Conservation (phyloP, 2,888 invertebrate species). For the Agriotes lineatus region DNA sequence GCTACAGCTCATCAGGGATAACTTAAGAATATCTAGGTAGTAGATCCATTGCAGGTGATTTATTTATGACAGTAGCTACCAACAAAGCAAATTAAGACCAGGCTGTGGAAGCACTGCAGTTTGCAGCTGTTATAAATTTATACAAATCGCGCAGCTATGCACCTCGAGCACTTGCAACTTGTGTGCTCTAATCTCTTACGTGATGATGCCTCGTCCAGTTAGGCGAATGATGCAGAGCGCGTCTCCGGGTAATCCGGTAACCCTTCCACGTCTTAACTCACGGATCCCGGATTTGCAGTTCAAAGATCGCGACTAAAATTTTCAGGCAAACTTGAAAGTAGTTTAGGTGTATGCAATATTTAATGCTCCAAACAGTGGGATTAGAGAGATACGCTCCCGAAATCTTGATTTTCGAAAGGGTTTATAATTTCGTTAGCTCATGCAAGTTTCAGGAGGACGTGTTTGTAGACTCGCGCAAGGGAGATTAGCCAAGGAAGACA, state of each 20-base stretch:
- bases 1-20: too few relatives aligned
- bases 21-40: too few relatives aligned
- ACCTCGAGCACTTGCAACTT: slow-evolving; percentile 7
- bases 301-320: slow-evolving; percentile 55
- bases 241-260: slow-evolving; percentile 50
- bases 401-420: slow-evolving; percentile 45
- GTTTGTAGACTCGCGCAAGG: slow-evolving; percentile 27
- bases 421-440: slow-evolving; percentile 43
- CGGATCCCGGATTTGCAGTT: slow-evolving; percentile 49
- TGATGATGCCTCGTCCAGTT: slow-evolving; percentile 46
- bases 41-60: too few relatives aligned
- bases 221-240: slow-evolving; percentile 53
- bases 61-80: too few relatives aligned
- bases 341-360: slow-evolving; percentile 62
- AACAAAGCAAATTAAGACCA: too few relatives aligned
- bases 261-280: slow-evolving; percentile 46
- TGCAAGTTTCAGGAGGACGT: slow-evolving; percentile 37
- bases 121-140: neutral
- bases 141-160: neutral
- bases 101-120: too few relatives aligned
- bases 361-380: slow-evolving; percentile 63
- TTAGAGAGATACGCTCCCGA: slow-evolving; percentile 52
- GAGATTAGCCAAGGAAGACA: slow-evolving; percentile 21
- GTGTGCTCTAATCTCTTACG: slow-evolving; percentile 29
- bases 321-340: slow-evolving; percentile 58